phyloP scores from a whole-genome alignment of 1,140 invertebrate species.

The Neomicropteryx cornuta region DNA sequence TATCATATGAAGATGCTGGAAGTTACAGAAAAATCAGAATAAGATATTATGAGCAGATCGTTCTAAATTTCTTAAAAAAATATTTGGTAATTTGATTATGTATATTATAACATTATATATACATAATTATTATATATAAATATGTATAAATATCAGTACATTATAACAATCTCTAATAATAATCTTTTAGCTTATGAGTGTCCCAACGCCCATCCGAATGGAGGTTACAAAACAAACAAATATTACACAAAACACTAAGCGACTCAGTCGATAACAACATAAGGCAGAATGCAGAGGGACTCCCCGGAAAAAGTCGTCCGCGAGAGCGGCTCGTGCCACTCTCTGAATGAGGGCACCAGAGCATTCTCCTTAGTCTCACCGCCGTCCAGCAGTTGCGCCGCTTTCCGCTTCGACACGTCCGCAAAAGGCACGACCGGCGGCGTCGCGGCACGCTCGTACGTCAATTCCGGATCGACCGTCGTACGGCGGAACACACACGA shows the following conservation, averaged over 20 bases:
- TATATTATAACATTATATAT: too few relatives aligned
- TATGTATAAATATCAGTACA: too few relatives aligned
- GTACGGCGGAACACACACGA: slow-evolving; percentile 16
- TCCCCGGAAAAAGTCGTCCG: slow-evolving; percentile 57
- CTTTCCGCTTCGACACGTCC: slow-evolving; percentile 9
- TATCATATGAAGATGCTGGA: too few relatives aligned
- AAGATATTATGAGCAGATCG: too few relatives aligned
- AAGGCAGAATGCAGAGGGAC: slow-evolving; percentile 74
- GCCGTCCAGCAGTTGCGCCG: slow-evolving; percentile 10
- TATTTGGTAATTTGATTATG: too few relatives aligned
- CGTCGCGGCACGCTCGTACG: slow-evolving; percentile 15
- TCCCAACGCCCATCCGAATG: too few relatives aligned
- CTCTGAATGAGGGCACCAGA: slow-evolving; percentile 43
- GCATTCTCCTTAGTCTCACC: slow-evolving; percentile 7
- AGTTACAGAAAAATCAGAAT: too few relatives aligned
- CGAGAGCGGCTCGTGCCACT: slow-evolving; percentile 72
- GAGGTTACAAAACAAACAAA: not conserved
- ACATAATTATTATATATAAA: too few relatives aligned
- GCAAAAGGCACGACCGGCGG: slow-evolving; percentile 17
- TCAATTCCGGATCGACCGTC: slow-evolving; percentile 3
- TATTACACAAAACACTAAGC: slow-evolving; percentile 7
- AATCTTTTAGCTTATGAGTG: too few relatives aligned
- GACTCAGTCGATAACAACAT: slow-evolving; percentile 80
- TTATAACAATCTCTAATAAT: too few relatives aligned
- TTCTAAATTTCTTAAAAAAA: too few relatives aligned